A percentile compares a stretch with the other conserved stretches of the same genome.
Evolutionary conservation across 2,888 invertebrate genomes (phyloP).

Genomic region (Limenitis camilla): DNA sequence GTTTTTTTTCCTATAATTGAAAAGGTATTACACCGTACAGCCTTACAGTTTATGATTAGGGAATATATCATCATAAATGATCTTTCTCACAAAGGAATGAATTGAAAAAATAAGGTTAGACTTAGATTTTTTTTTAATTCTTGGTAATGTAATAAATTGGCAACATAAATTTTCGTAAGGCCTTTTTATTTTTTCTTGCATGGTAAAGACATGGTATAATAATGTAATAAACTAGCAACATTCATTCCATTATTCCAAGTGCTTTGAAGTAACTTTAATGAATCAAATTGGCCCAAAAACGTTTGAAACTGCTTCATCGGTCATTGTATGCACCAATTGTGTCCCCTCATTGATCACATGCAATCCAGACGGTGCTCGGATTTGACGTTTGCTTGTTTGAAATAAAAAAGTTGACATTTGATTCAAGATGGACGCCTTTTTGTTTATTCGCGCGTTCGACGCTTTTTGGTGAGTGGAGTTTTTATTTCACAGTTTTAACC

Average conservation of each 20-base stretch:
- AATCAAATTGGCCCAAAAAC: conserved; percentile 23
- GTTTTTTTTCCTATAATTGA: no score
- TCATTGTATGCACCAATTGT: conserved; percentile 54
- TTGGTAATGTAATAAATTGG: no score
- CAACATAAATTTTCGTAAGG: no score
- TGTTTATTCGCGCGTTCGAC: conserved; percentile 36
- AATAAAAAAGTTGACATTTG: conserved; percentile 6
- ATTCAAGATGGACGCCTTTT: conserved; percentile 43
- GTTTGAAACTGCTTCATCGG: conserved; percentile 30
- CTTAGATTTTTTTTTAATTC: no score
- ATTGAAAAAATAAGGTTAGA: no score
- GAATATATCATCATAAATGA: no score
- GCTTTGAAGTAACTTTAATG: conserved; percentile 8
- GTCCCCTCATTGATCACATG: conserved; percentile 42
- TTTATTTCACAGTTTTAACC: no score
- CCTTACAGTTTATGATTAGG: no score
- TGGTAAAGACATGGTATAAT: conserved; percentile 1
- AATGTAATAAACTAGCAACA: not conserved
- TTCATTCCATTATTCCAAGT: not conserved
- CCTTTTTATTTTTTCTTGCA: no score
- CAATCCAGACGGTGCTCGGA: conserved; percentile 43
- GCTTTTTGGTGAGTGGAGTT: conserved; percentile 54
- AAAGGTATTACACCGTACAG: no score
- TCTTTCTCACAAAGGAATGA: no score
- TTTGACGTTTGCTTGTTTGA: conserved; percentile 30